Base-by-base conservation (phyloP, 1,140 invertebrate genomes). In the Drosophila ananassae region DNA sequence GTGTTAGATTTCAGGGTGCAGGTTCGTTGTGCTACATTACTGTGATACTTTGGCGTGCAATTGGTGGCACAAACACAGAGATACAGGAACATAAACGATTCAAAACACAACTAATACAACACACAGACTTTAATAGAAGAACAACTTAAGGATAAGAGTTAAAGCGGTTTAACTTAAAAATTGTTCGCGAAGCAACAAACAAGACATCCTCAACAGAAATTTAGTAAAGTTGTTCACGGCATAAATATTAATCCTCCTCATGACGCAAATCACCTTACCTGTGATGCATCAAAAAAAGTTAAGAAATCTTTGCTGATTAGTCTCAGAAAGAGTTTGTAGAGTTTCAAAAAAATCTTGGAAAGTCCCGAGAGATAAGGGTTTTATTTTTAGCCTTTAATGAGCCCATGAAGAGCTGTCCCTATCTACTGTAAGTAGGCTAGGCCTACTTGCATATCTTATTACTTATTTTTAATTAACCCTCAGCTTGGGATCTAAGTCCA, bases 321-420 rank as follows among this genome's bases (percentile, higher is more conserved):
- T 10, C 32, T 8, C 6, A 37, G 22, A 8, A 8, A 22, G 2
- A 17, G 2, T 2, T 21, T 4, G 3, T 3, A 3, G 2, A 32
- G 6, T 52, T 30, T 21, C 0, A 12, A 10, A 22, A 22, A 4
- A n/a, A 9, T n/a, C 6, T 24, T 22, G 17, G 44, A 32, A 8
- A 32, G 8, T 37, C 34, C 34, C 10, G 34, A 37, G 12, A 8
- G 32, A 17, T 17, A 17, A 17, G 17, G 17, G 17, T 17, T 17
- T 17, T 17, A 17, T 17, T 17, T 2, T 10, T 34, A 9, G 96
- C 47, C 97, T 95, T 71, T 96, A 95, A 90, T 82, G 97, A 97
- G 60, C 94, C 93, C 92, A 98, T 97, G 73, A 93, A 66, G 97
- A 97, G 5, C 98, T 44, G 67, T 63, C 61, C 52, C 55, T 50